phyloP scores from a whole-genome alignment of 1,140 invertebrate species.

The Megalonaias nervosa region DNA sequence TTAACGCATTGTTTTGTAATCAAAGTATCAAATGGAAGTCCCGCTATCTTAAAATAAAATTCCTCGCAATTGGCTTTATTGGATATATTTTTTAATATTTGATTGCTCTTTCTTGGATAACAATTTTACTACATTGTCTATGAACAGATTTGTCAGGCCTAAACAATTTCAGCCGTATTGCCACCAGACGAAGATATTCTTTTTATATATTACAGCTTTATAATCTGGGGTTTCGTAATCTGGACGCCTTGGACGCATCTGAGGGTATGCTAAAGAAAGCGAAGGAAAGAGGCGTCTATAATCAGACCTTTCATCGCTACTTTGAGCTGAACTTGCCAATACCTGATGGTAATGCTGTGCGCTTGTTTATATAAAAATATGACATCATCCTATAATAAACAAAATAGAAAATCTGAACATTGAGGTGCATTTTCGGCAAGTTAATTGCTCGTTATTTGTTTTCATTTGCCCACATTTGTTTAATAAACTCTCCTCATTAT shows the following conservation, averaged over 20 bases:
- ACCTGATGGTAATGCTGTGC: slow-evolving; percentile 13
- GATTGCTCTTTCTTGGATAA: too few species aligned
- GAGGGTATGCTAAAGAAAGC: slow-evolving; percentile 62
- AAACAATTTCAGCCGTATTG: too few species aligned
- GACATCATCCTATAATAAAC: not conserved
- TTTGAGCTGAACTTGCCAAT: slow-evolving; percentile 42
- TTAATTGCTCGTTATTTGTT: not conserved
- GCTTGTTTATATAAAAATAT: not conserved
- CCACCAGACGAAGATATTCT: too few species aligned
- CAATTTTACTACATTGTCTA: too few species aligned
- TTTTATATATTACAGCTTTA: slow-evolving; percentile 15
- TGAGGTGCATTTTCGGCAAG: not conserved
- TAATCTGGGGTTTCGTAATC: slow-evolving; percentile 47
- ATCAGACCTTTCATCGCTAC: slow-evolving; percentile 38
- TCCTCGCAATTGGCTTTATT: too few species aligned
- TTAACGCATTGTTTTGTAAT: too few species aligned
- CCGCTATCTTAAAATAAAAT: too few species aligned
- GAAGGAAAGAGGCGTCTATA: slow-evolving; percentile 52
- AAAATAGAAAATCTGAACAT: not conserved
- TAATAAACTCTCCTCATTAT: not conserved
- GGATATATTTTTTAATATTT: too few species aligned
- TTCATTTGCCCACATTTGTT: not conserved
- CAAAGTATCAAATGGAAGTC: too few species aligned
- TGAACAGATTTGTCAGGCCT: too few species aligned
- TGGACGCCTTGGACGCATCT: slow-evolving; percentile 62